phyloP scores from a whole-genome alignment of 2,113 vertebrate species.

The Lepisosteus oculatus region DNA sequence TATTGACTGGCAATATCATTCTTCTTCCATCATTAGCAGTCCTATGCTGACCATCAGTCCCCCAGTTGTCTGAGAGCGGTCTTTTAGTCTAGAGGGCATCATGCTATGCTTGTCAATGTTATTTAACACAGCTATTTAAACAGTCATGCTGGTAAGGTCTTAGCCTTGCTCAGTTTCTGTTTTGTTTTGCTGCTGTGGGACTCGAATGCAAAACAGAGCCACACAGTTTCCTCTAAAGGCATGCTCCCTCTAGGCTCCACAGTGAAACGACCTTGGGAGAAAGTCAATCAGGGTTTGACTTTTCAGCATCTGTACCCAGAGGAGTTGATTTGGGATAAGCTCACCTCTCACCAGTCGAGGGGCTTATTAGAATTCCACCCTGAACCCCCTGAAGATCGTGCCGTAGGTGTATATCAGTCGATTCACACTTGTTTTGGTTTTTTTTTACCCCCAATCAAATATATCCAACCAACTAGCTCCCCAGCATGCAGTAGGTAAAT shows the following conservation, averaged over 20 bases:
- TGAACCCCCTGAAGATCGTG: neutral
- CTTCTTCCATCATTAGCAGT: neutral
- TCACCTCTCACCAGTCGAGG: constrained; percentile 3
- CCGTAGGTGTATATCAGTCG: too few species aligned
- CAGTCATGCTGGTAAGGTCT: neutral
- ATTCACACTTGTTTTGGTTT: too few species aligned
- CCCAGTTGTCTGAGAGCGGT: neutral
- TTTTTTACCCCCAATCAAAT: too few species aligned
- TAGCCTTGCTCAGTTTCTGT: neutral
- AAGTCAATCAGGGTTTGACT: neutral
- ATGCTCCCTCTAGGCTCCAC: neutral
- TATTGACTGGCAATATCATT: neutral
- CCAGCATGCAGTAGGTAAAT: too few species aligned
- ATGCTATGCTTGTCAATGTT: neutral
- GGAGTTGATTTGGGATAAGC: constrained; percentile 21
- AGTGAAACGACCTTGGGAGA: neutral
- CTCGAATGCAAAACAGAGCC: constrained; percentile 9
- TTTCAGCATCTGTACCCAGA: constrained; percentile 4
- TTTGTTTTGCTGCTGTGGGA: neutral
- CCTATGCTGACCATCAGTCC: neutral
- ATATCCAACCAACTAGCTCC: too few species aligned
- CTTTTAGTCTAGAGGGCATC: neutral
- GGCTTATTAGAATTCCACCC: constrained; percentile 23
- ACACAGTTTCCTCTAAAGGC: neutral
- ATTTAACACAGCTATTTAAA: neutral